A percentile compares a stretch with the other conserved stretches of the same genome.
Evolutionary conservation across 2,797 vertebrate genomes (phyloP).

Genomic region (Argentina silus): DNA sequence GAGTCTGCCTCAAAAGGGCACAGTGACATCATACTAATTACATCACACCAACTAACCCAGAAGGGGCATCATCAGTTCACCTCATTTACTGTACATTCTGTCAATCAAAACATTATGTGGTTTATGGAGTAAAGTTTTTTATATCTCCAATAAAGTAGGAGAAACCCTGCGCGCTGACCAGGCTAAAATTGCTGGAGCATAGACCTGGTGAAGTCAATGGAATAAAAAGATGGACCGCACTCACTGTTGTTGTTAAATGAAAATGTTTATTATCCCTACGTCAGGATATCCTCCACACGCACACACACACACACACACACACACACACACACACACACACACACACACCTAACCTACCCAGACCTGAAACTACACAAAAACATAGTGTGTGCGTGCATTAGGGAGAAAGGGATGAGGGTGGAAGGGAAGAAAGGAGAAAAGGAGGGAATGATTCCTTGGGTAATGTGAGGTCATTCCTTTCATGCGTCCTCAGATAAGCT

Average conservation of each 20-base stretch:
- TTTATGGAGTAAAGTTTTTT: too few species aligned
- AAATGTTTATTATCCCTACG: too few species aligned
- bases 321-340: background rate
- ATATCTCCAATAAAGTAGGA: too few species aligned
- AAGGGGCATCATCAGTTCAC: background rate
- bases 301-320: background rate
- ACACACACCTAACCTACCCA: background rate
- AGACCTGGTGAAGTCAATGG: too few species aligned
- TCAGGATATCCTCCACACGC: background rate
- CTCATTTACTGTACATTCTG: background rate
- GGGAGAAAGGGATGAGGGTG: background rate
- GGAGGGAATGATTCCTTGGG: background rate
- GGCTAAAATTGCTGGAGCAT: too few species aligned
- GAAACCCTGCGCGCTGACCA: too few species aligned
- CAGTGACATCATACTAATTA: background rate
- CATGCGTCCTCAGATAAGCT: conserved; percentile 21
- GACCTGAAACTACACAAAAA: background rate
- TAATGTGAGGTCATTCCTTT: background rate
- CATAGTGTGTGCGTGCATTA: background rate
- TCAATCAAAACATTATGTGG: background rate
- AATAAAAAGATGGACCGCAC: too few species aligned
- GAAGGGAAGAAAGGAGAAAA: background rate
- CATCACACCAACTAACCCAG: background rate
- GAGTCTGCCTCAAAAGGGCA: background rate
- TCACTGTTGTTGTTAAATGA: too few species aligned